A percentile compares a stretch with the other conserved stretches of the same genome.
Conservation (phyloP, 2,888 invertebrate species). For the Doris montereyensis region DNA sequence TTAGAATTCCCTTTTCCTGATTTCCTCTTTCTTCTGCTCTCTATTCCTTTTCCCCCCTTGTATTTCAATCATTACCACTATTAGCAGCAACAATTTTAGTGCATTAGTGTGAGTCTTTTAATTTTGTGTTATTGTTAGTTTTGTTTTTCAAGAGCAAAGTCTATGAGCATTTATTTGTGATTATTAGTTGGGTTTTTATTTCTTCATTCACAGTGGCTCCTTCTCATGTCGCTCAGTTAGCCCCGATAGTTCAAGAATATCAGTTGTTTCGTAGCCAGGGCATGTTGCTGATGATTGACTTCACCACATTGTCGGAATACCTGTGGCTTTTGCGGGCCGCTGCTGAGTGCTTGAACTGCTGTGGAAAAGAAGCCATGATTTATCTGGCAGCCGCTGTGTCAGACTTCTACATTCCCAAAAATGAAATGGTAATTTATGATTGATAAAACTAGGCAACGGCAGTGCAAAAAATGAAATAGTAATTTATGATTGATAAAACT, state of each 20-base stretch:
- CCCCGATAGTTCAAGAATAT: conserved; percentile 78
- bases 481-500: too few species aligned
- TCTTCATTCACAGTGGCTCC: conserved; percentile 55
- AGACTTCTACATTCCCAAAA: conserved; percentile 96
- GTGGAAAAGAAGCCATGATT: conserved; percentile 83
- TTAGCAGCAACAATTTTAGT: too few species aligned
- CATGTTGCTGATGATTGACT: conserved; percentile 73
- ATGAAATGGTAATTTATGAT: conserved; percentile 89
- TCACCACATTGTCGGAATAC: conserved; percentile 90
- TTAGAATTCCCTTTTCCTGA: too few species aligned
- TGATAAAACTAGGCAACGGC: too few species aligned
- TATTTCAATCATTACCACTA: too few species aligned
- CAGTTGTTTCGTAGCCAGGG: conserved; percentile 75
- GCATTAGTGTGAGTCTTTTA: too few species aligned
- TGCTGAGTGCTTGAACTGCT: conserved; percentile 82
- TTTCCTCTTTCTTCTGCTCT: too few species aligned
- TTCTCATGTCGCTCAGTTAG: conserved; percentile 43
- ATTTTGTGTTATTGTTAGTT: too few species aligned
- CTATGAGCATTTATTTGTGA: too few species aligned
- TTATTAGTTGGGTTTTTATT: too few species aligned
- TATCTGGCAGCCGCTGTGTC: conserved; percentile 98
- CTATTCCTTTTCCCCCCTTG: too few species aligned
- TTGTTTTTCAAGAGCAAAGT: too few species aligned
- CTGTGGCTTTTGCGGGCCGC: conserved; percentile 90
- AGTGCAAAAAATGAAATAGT: conserved; percentile 94